A percentile compares a stretch with the other conserved stretches of the same genome.
Conservation (phyloP, 1,140 invertebrate species). For the Hylaeus anthracinus region DNA sequence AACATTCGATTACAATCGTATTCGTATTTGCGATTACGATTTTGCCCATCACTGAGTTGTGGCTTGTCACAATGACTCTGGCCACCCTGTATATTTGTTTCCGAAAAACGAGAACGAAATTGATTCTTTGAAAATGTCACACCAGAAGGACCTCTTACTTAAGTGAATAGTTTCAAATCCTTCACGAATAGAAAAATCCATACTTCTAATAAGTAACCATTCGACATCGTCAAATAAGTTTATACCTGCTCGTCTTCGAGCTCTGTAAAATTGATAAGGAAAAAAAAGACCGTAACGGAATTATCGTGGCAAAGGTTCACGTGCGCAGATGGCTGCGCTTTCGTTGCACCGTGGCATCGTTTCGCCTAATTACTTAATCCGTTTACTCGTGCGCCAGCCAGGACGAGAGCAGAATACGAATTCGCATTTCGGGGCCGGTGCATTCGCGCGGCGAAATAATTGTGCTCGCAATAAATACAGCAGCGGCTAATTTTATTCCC, state of each 20-base stretch:
- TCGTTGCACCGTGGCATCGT: conserved; percentile 33
- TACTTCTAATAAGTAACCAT: too few species aligned
- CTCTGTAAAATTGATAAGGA: too few species aligned
- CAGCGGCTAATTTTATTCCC: conserved; percentile 34
- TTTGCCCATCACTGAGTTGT: too few species aligned
- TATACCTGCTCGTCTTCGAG: neutral
- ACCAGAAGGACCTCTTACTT: too few species aligned
- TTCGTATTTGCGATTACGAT: too few species aligned
- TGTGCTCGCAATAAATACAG: conserved; percentile 34
- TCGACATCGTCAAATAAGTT: neutral
- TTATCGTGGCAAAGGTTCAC: conserved; percentile 7
- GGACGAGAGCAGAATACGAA: conserved; percentile 27
- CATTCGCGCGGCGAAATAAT: conserved; percentile 24
- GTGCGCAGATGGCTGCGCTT: conserved; percentile 4
- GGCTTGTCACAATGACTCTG: too few species aligned
- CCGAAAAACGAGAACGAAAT: too few species aligned
- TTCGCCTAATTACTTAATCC: conserved; percentile 37
- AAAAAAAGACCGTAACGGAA: neutral
- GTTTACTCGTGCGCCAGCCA: conserved; percentile 26
- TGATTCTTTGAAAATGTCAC: too few species aligned
- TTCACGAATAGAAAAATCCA: too few species aligned
- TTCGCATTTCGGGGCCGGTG: neutral
- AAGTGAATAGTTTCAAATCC: too few species aligned
- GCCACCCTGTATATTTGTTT: too few species aligned
- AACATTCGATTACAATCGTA: too few species aligned